These are phyloP conservation scores for Fratercula arctica DNA, from an alignment of 2,797 vertebrate genomes.

Conservation along the genomic window DNA sequence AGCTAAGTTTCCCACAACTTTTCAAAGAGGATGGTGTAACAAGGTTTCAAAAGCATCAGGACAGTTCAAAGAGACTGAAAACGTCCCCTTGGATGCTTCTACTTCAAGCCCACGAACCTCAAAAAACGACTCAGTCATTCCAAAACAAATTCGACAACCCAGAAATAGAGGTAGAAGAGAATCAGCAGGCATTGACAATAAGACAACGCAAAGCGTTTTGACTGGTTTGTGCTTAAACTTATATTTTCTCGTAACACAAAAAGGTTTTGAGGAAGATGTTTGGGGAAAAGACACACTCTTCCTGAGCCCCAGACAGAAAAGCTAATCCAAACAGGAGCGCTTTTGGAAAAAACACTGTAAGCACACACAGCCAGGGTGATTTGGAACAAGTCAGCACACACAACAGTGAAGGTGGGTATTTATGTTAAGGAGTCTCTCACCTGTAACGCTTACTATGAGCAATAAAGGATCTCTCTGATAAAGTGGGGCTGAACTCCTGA, in stretches of 20 bases:
- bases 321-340: not conserved
- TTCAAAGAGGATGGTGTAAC: not conserved
- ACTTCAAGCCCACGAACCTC: not conserved
- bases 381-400: not conserved
- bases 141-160: not conserved
- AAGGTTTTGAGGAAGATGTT: not conserved
- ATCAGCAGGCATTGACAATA: not conserved
- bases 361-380: not conserved
- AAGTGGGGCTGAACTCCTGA: slow-evolving; percentile 84
- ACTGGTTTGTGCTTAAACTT: not conserved
- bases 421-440: slow-evolving; percentile 54
- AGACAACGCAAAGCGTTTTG: not conserved
- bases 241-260: not conserved
- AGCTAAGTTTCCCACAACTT: not conserved
- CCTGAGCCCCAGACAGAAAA: not conserved
- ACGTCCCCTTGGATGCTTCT: not conserved
- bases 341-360: not conserved
- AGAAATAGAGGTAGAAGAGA: not conserved
- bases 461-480: slow-evolving; percentile 79
- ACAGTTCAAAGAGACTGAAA: not conserved
- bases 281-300: not conserved
- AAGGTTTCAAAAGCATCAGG: not conserved
- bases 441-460: slow-evolving; percentile 80
- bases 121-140: not conserved
- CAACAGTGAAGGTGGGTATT: not conserved